These are phyloP conservation scores for Drosophila mercatorum DNA, from an alignment of 2,888 invertebrate genomes.

Conservation along the genomic window DNA sequence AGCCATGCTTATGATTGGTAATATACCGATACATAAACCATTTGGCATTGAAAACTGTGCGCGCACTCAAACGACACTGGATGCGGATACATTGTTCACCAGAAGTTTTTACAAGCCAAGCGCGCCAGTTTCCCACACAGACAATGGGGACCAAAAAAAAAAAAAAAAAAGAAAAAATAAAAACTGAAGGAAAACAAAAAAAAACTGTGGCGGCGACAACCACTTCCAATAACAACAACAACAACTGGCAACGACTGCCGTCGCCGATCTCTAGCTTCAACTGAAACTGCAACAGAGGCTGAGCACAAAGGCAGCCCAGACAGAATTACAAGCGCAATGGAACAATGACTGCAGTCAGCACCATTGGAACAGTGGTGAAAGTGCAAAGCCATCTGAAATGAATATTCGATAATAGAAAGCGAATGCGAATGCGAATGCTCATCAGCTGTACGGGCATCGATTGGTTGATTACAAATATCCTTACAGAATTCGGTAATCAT, in stretches of 20 bases:
- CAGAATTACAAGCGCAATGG: conserved; percentile 74
- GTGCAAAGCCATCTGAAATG: conserved; percentile 42
- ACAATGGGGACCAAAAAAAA: conserved; percentile 65
- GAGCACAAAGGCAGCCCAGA: conserved; percentile 66
- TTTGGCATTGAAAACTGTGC: conserved; percentile 76
- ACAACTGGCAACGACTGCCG: conserved; percentile 49
- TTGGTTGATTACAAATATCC: no score
- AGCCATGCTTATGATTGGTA: conserved; percentile 58
- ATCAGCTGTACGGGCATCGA: conserved; percentile 1
- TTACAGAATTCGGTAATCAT: conserved; percentile 1
- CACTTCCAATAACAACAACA: conserved; percentile 27
- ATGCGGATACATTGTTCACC: conserved; percentile 61
- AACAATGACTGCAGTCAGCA: conserved; percentile 74
- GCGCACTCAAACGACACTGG: conserved; percentile 40
- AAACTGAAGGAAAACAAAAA: conserved; percentile 23
- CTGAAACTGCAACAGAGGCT: conserved; percentile 33
- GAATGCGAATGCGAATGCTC: conserved; percentile 22
- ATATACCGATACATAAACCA: conserved; percentile 73
- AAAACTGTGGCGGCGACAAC: conserved; percentile 67
- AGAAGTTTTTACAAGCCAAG: conserved; percentile 69
- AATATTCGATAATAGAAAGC: conserved; percentile 54
- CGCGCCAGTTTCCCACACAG: conserved; percentile 76
- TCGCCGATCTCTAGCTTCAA: conserved; percentile 50
- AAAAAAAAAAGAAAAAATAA: conserved; percentile 8
- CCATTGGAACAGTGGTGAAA: conserved; percentile 70